A percentile compares a stretch with the other conserved stretches of the same genome.
phyloP scores from a whole-genome alignment of 2,888 invertebrate species.

The Yponomeuta cagnagella region DNA sequence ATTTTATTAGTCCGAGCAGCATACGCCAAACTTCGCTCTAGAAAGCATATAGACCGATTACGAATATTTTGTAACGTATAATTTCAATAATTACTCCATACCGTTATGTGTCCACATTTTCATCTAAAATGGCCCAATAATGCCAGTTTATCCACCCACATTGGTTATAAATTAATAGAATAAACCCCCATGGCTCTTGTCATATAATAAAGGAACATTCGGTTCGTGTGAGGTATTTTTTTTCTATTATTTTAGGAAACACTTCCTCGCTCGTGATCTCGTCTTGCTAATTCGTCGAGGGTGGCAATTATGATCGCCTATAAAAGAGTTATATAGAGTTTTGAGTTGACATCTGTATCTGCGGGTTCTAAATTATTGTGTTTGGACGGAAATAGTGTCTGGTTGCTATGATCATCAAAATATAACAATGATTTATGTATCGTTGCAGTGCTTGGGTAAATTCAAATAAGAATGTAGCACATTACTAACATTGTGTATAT shows the following conservation, averaged over 20 bases:
- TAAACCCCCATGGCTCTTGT: slow-evolving; percentile 64
- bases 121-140: slow-evolving; percentile 42
- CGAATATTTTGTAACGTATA: neutral
- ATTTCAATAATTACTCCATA: neutral
- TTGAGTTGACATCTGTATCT: slow-evolving; percentile 13
- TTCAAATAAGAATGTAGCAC: neutral
- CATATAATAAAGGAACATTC: slow-evolving; percentile 69
- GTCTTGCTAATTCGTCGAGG: slow-evolving; percentile 45
- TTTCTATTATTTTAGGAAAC: slow-evolving; percentile 56
- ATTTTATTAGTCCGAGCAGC: neutral
- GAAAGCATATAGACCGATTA: too few species aligned
- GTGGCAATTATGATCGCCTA: slow-evolving; percentile 12
- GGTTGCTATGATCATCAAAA: neutral
- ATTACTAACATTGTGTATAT: neutral
- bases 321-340: slow-evolving; percentile 10
- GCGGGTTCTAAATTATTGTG: slow-evolving; percentile 6
- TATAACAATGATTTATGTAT: slow-evolving; percentile 50
- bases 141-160: slow-evolving; percentile 73
- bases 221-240: slow-evolving; percentile 73
- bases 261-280: slow-evolving; percentile 47
- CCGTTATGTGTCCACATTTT: slow-evolving; percentile 1
- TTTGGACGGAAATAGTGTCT: neutral
- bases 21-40: too few species aligned
- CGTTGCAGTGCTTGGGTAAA: neutral
- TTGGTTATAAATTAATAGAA: slow-evolving; percentile 75